Conservation (phyloP, 2,888 invertebrate species). For the Xanthia togata region DNA sequence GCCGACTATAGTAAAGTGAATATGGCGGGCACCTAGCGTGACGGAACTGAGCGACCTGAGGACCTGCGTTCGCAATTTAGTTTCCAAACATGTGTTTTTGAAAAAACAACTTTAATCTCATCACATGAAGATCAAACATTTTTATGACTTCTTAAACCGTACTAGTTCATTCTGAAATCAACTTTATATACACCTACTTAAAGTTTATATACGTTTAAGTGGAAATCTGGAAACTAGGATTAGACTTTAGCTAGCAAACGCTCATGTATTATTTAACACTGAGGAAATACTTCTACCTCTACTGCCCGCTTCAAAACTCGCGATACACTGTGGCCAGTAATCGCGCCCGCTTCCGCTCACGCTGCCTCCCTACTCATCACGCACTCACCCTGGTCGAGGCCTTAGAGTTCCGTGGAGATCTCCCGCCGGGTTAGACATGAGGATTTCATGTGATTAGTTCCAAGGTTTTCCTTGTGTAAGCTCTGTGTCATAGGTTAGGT, state of each 20-base stretch:
- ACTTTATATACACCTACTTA: no score
- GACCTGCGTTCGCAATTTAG: no score
- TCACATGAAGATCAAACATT: no score
- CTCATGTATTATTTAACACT: no score
- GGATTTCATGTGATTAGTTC: slow-evolving; percentile 37
- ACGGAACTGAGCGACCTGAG: background rate
- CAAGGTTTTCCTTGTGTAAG: slow-evolving; percentile 14
- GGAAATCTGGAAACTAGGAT: no score
- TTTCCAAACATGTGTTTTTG: no score
- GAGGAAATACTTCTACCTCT: background rate
- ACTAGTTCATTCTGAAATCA: no score
- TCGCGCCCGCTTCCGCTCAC: background rate
- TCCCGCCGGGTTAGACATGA: background rate
- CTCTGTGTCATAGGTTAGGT: background rate
- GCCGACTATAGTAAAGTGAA: no score
- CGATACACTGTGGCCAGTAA: background rate
- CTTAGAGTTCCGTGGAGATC: background rate
- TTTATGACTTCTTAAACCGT: no score
- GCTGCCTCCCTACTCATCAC: background rate
- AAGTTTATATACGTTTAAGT: no score
- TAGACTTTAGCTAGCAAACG: no score
- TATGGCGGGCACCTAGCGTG: background rate
- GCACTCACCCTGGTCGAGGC: background rate
- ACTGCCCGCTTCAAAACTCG: background rate
- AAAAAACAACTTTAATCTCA: no score